Percentiles rank a stretch among this genome's conserved stretches.
phyloP scores from a whole-genome alignment of 2,797 vertebrate genomes.

The Melanotaenia nigrans region DNA sequence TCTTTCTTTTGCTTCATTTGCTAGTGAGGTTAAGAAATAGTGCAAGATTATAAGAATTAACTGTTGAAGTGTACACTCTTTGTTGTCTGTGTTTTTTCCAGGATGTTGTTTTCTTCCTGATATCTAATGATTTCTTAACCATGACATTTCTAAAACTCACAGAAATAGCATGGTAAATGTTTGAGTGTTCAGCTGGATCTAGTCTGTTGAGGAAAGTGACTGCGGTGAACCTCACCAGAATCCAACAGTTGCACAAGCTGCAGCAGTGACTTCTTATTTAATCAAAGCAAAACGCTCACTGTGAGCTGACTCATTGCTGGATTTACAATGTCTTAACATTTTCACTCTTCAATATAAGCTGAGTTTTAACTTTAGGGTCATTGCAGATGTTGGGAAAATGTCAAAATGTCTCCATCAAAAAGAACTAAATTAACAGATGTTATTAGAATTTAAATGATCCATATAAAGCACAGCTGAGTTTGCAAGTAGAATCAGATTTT shows the following conservation, averaged over 20 bases:
- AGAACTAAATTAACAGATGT: neutral
- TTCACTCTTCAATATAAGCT: neutral
- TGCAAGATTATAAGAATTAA: neutral
- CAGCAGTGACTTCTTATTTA: constrained; percentile 68
- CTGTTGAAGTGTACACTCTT: neutral
- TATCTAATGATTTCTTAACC: neutral
- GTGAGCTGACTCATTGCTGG: neutral
- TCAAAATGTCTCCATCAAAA: neutral
- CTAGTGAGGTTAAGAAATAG: neutral
- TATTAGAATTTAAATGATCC: neutral
- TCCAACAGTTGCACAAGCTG: constrained; percentile 83
- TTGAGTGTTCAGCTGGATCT: constrained; percentile 74
- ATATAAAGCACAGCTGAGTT: neutral
- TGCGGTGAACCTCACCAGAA: constrained; percentile 15
- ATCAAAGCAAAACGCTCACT: neutral
- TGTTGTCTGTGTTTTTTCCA: neutral
- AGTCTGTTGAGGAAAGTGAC: constrained; percentile 38
- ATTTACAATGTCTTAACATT: neutral
- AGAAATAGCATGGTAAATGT: constrained; percentile 36
- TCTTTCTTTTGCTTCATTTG: neutral
- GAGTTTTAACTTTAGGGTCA: too few species aligned
- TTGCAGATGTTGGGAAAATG: neutral
- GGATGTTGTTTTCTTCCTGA: neutral
- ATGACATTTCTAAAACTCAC: neutral
- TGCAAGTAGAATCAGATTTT: neutral